phyloP scores from a whole-genome alignment of 2,113 vertebrate species.

The Isurus oxyrinchus region DNA sequence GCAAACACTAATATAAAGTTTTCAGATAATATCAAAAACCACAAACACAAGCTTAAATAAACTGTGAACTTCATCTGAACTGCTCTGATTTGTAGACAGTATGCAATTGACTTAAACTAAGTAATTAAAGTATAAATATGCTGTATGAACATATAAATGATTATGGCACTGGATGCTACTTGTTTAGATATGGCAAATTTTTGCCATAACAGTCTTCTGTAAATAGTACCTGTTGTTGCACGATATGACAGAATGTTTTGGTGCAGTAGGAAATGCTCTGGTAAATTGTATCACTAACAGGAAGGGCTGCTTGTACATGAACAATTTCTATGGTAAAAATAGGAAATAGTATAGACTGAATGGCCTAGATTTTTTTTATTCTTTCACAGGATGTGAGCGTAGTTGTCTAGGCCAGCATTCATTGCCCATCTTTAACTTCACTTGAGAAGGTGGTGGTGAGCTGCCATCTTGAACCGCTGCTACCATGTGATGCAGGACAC shows the following conservation, averaged over 20 bases:
- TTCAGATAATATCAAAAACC: slow-evolving; percentile 10
- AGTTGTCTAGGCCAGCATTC: too few species aligned
- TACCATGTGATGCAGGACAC: too few species aligned
- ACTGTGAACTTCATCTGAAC: neutral
- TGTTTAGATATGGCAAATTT: neutral
- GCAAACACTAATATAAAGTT: neutral
- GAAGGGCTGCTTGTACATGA: neutral
- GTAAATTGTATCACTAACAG: neutral
- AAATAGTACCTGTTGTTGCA: neutral
- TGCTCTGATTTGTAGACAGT: neutral
- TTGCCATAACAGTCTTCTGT: neutral
- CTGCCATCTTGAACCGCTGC: too few species aligned
- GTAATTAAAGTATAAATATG: neutral
- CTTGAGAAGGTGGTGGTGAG: too few species aligned
- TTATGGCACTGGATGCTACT: neutral
- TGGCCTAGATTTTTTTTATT: neutral
- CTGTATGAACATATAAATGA: neutral
- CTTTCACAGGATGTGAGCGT: too few species aligned
- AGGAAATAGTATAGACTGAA: neutral
- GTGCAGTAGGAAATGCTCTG: neutral
- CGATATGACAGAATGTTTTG: neutral
- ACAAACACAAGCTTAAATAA: neutral
- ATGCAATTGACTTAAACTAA: neutral
- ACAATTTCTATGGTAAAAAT: neutral
- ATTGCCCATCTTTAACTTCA: too few species aligned